Conservation (phyloP, 2,888 invertebrate genomes). For the Polydrusus cervinus region DNA sequence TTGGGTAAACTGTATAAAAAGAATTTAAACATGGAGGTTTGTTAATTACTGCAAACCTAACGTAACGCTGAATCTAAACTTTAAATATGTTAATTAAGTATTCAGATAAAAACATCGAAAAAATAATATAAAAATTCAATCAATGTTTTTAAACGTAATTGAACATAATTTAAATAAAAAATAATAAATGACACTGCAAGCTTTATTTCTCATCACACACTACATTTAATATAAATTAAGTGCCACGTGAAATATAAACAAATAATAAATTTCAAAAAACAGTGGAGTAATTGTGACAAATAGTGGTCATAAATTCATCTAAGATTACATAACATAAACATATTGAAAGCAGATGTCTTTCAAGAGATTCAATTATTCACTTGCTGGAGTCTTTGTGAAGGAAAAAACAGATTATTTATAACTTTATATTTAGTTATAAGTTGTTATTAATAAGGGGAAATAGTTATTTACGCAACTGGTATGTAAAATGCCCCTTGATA, state of each 20-base stretch:
- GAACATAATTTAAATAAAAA: constrained; percentile 8
- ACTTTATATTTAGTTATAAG: background rate
- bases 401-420: background rate
- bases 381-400: background rate
- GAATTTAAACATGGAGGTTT: too few relatives aligned
- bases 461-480: too few relatives aligned
- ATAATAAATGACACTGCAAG: constrained; percentile 23
- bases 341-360: constrained; percentile 49
- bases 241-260: constrained; percentile 39
- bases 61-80: too few relatives aligned
- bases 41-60: too few relatives aligned
- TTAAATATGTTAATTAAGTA: too few relatives aligned
- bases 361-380: constrained; percentile 26
- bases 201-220: constrained; percentile 19
- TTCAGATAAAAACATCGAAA: too few relatives aligned
- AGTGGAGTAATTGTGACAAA: constrained; percentile 48
- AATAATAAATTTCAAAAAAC: constrained; percentile 38
- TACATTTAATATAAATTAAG: constrained; percentile 33
- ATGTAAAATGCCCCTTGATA: too few relatives aligned
- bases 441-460: too few relatives aligned
- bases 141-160: background rate
- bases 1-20: too few relatives aligned
- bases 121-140: too few relatives aligned
- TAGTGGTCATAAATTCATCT: constrained; percentile 38
- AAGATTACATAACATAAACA: constrained; percentile 42